phyloP scores from a whole-genome alignment of 2,888 invertebrate genomes.

The Lobophora halterata region DNA sequence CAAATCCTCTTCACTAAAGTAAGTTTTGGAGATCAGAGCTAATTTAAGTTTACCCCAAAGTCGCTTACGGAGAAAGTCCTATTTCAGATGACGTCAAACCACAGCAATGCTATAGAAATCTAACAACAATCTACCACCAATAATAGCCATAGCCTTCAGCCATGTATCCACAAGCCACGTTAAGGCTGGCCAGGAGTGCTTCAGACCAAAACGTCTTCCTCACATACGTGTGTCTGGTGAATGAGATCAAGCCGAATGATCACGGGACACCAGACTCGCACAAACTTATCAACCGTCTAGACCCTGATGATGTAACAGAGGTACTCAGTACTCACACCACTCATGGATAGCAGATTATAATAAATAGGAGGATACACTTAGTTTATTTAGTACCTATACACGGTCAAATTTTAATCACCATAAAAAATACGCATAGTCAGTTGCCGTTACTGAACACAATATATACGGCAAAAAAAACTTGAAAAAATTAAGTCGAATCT shows the following conservation, averaged over 20 bases:
- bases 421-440: too few species aligned
- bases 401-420: too few species aligned
- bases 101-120: conserved; percentile 9
- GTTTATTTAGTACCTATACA: too few species aligned
- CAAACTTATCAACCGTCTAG: conserved; percentile 27
- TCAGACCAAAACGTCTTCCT: conserved; percentile 61
- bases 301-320: conserved; percentile 20
- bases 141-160: conserved; percentile 17
- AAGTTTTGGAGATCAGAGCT: conserved; percentile 2
- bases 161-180: conserved; percentile 31
- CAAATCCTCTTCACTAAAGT: conserved; percentile 2
- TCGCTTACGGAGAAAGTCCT: background rate
- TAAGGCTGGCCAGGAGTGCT: conserved; percentile 49
- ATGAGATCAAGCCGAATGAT: conserved; percentile 47
- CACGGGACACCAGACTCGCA: conserved; percentile 21
- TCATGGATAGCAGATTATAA: too few species aligned
- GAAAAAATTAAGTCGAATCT: too few species aligned
- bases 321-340: too few species aligned
- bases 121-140: conserved; percentile 19
- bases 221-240: conserved; percentile 60
- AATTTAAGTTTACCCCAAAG: too few species aligned
- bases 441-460: too few species aligned
- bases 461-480: too few species aligned
- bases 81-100: conserved; percentile 33
- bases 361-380: too few species aligned